A percentile compares a stretch with the other conserved stretches of the same genome.
Conservation (phyloP, 1,140 invertebrate genomes). For the Lucilia sericata region DNA sequence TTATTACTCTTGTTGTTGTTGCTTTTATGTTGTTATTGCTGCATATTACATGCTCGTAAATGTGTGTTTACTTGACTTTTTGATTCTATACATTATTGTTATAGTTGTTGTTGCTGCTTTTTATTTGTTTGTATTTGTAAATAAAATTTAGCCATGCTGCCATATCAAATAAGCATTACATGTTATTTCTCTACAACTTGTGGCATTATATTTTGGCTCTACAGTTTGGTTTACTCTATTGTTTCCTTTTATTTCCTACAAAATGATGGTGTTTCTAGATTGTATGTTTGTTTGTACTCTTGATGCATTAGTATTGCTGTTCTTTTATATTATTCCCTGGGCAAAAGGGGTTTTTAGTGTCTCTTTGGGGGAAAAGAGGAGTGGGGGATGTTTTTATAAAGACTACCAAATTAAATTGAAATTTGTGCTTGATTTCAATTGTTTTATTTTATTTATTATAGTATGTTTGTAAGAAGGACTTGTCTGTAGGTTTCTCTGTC, state of each 20-base stretch:
- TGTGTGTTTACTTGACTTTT: constrained; percentile 19
- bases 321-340: neutral
- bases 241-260: constrained; percentile 5
- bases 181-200: constrained; percentile 36
- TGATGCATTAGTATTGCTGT: neutral
- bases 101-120: neutral
- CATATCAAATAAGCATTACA: neutral
- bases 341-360: neutral
- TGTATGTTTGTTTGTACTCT: neutral
- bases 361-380: neutral
- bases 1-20: constrained; percentile 42
- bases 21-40: constrained; percentile 14
- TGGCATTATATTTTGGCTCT: constrained; percentile 30
- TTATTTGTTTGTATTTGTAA: neutral
- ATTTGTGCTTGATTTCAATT: constrained; percentile 49
- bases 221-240: constrained; percentile 25
- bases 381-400: no score
- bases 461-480: neutral
- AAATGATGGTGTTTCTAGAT: neutral
- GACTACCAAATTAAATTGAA: constrained; percentile 48
- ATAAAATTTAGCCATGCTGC: constrained; percentile 21
- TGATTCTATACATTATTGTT: neutral
- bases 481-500: neutral
- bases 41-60: neutral
- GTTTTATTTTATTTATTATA: constrained; percentile 28